Base-by-base conservation (phyloP, 2,113 vertebrate species). In the Sorex fumeus region DNA sequence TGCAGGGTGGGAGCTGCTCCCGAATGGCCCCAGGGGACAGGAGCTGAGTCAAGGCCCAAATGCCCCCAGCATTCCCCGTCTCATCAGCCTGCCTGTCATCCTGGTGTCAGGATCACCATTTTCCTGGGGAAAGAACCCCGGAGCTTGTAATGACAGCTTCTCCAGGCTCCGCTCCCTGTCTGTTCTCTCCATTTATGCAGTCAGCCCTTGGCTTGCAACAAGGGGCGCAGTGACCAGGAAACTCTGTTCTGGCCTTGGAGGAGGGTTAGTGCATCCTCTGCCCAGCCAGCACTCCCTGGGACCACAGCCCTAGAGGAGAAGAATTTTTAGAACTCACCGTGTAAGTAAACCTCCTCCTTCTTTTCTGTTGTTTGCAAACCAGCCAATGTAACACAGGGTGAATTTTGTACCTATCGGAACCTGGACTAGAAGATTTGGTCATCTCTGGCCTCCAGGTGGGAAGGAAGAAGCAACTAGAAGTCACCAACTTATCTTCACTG, bases 381-480 rank as follows among this genome's bases (percentile, higher is more conserved):
- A 25, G 77, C 18, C 7, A 0, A 0, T 75, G 85, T 67, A 11
- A 71, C 69, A 43, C 0, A 12, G 27, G 25, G 57, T 21, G 81
- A 19, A 5, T 7, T 57, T 88, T 75, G 43, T 13, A 47, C 77
- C 50, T 74, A n/a, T 34, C 84, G 62, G 67, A 66, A 70, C 80
- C 23, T 0, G 1, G 36, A 8, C 78, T 66, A 43, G 78, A 78
- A 74, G 83, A 36, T n/a, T 8, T 70, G 3, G 57, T 16, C 53
- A 11, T 6, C 12, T 30, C 43, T 34, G 34, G 30, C 27, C 0
- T 3, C 15, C 0, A 8, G 18, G 9, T 4, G 11, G n/a, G 30
- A 43, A 19, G 8, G 34, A 43, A 19, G 8, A n/a, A 19, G 25
- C 0, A 0, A 64, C 53, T 67, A 3, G 40, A 90, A 64, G 27